Base-by-base conservation (phyloP, 2,113 vertebrate genomes). In the Jaculus jaculus region DNA sequence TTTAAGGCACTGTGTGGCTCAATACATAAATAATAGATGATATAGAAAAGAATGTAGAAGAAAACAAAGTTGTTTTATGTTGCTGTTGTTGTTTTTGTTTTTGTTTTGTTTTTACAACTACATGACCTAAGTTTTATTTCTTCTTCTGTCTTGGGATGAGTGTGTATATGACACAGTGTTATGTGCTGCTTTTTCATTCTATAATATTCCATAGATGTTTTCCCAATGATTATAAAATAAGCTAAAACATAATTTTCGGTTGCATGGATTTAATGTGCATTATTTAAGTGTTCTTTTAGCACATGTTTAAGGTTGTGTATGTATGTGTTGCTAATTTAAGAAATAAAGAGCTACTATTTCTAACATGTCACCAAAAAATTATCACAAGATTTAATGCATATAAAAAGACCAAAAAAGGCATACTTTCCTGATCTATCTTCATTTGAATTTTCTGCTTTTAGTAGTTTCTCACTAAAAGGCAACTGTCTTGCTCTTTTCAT, bases 401-500 rank as follows among this genome's bases (percentile, higher is more conserved):
- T 75, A 73, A 74, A 89, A 83, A 90, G 39, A 47, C 42, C 5
- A 47, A 47, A 95, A 94, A 83, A 82, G 58, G n/a, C 3, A 3
- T 86, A 30, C 1, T 87, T 87, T 94, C 94, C 66, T 94, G 51
- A 51, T 42, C 58, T 86, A 51, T 42, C 58, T 86, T 92, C 8
- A 34, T 93, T 89, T 87, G 39, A 39, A 73, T 83, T 58, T 84
- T 93, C 78, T 94, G 6, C 73, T 86, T 94, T 88, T 82, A 84
- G 28, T 92, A 79, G 37, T 89, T 93, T 73, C 39, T 94, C 32
- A 61, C 66, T 89, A 89, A 65, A 96, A 92, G 63, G 39, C 23
- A 30, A 5, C 39, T 83, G 84, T 77, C 63, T 69, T 87, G 15
- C 15, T 90, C 4, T 87, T 87, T 90, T 90, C 54, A 74, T 74